phyloP scores from a whole-genome alignment of 2,797 vertebrate species.

The Ptychobarbus kaznakovi region DNA sequence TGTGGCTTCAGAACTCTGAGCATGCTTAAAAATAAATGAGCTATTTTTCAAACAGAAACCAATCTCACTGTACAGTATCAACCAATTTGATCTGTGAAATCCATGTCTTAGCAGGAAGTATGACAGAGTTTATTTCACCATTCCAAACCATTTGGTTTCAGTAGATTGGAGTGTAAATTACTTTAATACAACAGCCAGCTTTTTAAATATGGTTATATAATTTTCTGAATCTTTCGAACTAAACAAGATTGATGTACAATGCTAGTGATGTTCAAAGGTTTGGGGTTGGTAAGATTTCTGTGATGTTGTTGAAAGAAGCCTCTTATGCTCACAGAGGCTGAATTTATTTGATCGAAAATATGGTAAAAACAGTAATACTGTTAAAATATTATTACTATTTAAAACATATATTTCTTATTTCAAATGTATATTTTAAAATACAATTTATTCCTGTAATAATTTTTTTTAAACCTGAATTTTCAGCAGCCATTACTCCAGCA shows the following conservation, averaged over 20 bases:
- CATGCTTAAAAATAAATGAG: not conserved
- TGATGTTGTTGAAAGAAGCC: not conserved
- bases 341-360: not conserved
- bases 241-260: not conserved
- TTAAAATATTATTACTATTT: not conserved
- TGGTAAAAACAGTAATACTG: not conserved
- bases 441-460: too few species aligned
- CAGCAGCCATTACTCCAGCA: not conserved
- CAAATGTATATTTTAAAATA: too few species aligned
- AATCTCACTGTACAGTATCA: conserved; percentile 27
- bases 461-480: not conserved
- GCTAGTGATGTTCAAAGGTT: not conserved
- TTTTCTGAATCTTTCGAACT: not conserved
- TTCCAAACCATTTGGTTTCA: conserved; percentile 5
- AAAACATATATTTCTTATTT: not conserved
- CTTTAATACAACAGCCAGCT: not conserved
- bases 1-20: conserved; percentile 20
- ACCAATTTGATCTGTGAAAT: conserved; percentile 12
- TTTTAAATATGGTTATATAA: not conserved
- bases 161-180: conserved; percentile 7
- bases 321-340: not conserved
- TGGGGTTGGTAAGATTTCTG: not conserved
- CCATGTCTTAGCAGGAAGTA: conserved; percentile 14
- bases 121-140: not conserved
- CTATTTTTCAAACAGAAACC: conserved; percentile 30